Evolutionary conservation across 23 tunicate species (phyloP), one percentile per base, ranked within the genome.

Genomic region (Halocynthia roretzi): DNA sequence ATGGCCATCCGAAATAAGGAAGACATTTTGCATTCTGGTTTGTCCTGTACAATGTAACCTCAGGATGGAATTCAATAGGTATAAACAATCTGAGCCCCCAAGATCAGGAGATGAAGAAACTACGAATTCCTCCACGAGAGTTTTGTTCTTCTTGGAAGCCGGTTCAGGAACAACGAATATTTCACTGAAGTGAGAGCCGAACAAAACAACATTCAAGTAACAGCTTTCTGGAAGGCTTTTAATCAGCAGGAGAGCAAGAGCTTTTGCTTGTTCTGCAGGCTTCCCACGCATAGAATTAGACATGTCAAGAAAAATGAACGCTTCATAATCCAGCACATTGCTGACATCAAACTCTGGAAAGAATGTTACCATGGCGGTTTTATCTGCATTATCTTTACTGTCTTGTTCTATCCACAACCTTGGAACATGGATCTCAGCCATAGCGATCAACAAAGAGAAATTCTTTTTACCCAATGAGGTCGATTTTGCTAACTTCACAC

Each of bases 361-460:
- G 58, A 89, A 89, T 0, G 96, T 83, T 7, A 89, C 78, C 96
- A 89, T 89, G 52, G 71, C 81, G 10, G 63, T 72, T 10, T 70
- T 53, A 21, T 85, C 89, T 11, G 80, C 81, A 31, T 31, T 31
- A 31, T 31, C 44, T 31, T 31, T 31, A 31, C 1, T 31, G 55
- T 71, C 80, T 71, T 71, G 60, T 53, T 88, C 95, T 4, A 80
- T 73, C 95, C 95, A 88, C 84, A 88, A 78, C 20, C 95, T 57
- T 6, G 95, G 95, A 19, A 88, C 95, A 62, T 88, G 95, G 64
- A 88, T 83, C 62, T 88, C 95, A 73, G 95, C 95, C 80, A 88
- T 58, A 12, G 54, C 63, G 52, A 88, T 73, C 7, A 78, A 73
- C 23, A 88, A 73, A 5, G 62, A 71, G 53, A 88, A 79, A 12